Evolutionary conservation across 2,797 vertebrate genomes (phyloP).

Genomic region (Arnoldichthys spilopterus): DNA sequence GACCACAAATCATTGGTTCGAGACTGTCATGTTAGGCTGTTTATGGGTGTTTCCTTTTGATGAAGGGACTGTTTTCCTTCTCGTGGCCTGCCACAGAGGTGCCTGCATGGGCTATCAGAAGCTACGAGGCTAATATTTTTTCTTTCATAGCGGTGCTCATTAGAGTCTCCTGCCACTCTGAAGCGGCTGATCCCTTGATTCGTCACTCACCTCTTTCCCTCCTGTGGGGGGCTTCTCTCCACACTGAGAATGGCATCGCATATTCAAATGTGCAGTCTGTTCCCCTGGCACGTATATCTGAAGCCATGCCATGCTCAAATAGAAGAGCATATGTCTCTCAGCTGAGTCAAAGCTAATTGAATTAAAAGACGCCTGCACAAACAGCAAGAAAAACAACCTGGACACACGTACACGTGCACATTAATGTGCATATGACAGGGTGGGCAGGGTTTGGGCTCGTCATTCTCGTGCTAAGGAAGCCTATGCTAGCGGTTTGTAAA

Average conservation of each 20-base stretch:
- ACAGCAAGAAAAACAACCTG: constrained; percentile 33
- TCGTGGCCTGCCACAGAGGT: neutral
- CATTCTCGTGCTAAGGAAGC: too few relatives aligned
- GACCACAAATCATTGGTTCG: too few relatives aligned
- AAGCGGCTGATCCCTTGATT: constrained; percentile 27
- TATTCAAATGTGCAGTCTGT: constrained; percentile 55
- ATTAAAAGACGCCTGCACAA: constrained; percentile 47
- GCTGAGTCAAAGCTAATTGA: constrained; percentile 54
- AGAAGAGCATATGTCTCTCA: constrained; percentile 54
- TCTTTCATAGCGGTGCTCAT: constrained; percentile 28
- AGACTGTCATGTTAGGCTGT: neutral
- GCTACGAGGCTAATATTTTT: constrained; percentile 33
- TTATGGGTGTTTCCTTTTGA: constrained; percentile 39
- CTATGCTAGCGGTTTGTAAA: neutral
- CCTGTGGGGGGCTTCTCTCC: constrained; percentile 30
- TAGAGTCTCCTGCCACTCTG: constrained; percentile 24
- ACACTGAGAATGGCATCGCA: constrained; percentile 33
- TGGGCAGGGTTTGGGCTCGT: neutral
- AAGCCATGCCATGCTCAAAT: constrained; percentile 46
- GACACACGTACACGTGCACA: neutral
- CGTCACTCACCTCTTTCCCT: constrained; percentile 43
- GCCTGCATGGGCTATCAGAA: constrained; percentile 13
- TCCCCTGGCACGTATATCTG: constrained; percentile 48
- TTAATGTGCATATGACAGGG: neutral
- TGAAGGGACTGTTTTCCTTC: constrained; percentile 13